A percentile compares a stretch with the other conserved stretches of the same genome.
Conservation (phyloP, 2,113 vertebrate genomes). For the Carassius gibelio region DNA sequence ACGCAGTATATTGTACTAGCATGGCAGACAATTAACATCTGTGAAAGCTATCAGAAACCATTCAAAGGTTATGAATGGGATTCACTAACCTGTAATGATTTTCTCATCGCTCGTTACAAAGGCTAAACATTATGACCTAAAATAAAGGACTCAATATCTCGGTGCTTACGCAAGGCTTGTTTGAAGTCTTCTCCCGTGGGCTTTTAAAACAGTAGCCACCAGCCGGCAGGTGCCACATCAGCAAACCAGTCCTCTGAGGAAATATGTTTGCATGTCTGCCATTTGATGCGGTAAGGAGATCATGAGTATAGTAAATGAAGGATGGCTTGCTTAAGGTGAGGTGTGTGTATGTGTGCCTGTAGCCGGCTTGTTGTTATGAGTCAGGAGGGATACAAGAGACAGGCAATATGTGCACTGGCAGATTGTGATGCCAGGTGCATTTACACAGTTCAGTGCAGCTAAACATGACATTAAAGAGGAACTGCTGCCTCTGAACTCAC, state of each 20-base stretch:
- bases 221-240: slow-evolving; percentile 47
- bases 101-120: slow-evolving; percentile 35
- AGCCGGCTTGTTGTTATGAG: slow-evolving; percentile 16
- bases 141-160: slow-evolving; percentile 18
- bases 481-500: slow-evolving; percentile 11
- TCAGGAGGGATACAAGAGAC: neutral
- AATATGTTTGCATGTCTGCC: slow-evolving; percentile 8
- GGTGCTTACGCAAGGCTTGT: slow-evolving; percentile 28
- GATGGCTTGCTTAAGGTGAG: neutral
- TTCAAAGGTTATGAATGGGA: slow-evolving; percentile 42
- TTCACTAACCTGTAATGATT: slow-evolving; percentile 22
- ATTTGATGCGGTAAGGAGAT: neutral
- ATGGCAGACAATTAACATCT: slow-evolving; percentile 52
- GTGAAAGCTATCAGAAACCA: slow-evolving; percentile 38
- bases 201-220: slow-evolving; percentile 43
- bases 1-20: slow-evolving; percentile 16
- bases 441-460: slow-evolving; percentile 17
- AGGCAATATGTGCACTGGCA: slow-evolving; percentile 8
- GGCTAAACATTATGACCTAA: slow-evolving; percentile 45
- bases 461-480: slow-evolving; percentile 33
- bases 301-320: slow-evolving; percentile 14
- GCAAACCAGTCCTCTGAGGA: slow-evolving; percentile 5
- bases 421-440: slow-evolving; percentile 16
- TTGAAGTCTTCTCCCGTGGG: slow-evolving; percentile 40
- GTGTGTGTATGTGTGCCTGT: slow-evolving; percentile 12